Conservation (phyloP, 2,888 invertebrate genomes). For the Xestobium rufovillosum region DNA sequence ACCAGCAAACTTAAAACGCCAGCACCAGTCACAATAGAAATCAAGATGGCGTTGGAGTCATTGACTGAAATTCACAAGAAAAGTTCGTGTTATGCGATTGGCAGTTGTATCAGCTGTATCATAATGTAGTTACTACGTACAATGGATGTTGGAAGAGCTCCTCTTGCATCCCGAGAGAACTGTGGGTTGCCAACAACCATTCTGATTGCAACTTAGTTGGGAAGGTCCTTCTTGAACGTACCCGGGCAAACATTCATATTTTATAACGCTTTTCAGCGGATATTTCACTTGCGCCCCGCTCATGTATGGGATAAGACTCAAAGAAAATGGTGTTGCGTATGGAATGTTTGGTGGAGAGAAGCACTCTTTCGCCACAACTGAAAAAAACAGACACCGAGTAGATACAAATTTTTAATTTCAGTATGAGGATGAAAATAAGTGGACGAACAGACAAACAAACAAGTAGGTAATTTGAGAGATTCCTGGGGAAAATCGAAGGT, state of each 20-base stretch:
- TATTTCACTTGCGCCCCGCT: constrained; percentile 29
- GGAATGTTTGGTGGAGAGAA: constrained; percentile 35
- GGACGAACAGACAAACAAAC: no score
- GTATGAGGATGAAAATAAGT: background rate
- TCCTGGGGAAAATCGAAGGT: no score
- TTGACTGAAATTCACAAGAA: constrained; percentile 26
- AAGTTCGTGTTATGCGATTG: no score
- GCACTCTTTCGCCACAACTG: constrained; percentile 37
- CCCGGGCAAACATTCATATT: constrained; percentile 41
- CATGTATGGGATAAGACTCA: constrained; percentile 24
- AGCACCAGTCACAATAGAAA: constrained; percentile 40
- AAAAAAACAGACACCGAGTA: no score
- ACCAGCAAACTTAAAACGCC: constrained; percentile 38
- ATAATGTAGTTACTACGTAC: constrained; percentile 1
- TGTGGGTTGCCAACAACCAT: constrained; percentile 41
- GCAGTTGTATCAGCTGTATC: no score
- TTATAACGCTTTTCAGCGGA: constrained; percentile 36
- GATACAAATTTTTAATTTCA: constrained; percentile 4
- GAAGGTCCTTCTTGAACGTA: constrained; percentile 39
- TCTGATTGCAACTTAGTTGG: constrained; percentile 36
- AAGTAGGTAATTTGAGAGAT: no score
- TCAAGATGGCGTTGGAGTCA: constrained; percentile 31
- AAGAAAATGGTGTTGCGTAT: constrained; percentile 33
- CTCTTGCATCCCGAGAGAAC: constrained; percentile 34
- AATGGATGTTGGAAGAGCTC: no score